Conservation (phyloP, 2,888 invertebrate genomes). For the Theretra japonica region DNA sequence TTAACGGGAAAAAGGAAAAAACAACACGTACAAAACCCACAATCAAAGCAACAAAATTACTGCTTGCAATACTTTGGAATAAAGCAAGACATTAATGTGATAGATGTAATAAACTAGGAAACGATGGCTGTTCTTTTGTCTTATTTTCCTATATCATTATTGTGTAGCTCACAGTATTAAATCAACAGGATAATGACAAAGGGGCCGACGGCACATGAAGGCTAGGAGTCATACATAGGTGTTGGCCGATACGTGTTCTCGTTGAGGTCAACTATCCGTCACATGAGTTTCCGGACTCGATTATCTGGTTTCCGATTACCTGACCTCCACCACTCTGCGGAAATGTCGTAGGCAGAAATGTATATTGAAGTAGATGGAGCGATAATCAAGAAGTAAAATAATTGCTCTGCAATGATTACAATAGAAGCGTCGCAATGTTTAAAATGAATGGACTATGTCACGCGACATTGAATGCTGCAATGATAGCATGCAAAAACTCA, state of each 20-base stretch:
- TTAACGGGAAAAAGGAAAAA: neutral
- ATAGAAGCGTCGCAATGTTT: neutral
- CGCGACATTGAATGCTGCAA: conserved; percentile 1
- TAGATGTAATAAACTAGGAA: neutral
- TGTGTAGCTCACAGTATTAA: conserved; percentile 26
- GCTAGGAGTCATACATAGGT: conserved; percentile 24
- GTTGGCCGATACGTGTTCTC: conserved; percentile 21
- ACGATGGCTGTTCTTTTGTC: neutral
- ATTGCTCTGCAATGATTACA: neutral
- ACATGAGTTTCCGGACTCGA: conserved; percentile 26
- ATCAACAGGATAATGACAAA: conserved; percentile 43
- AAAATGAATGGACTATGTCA: neutral
- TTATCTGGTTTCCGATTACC: conserved; percentile 26
- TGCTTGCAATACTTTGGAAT: too few species aligned
- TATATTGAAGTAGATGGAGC: neutral
- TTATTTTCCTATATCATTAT: neutral
- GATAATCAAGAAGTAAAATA: neutral
- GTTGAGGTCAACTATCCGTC: conserved; percentile 37
- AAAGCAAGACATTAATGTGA: too few species aligned
- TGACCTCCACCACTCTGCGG: conserved; percentile 28
- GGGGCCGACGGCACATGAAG: conserved; percentile 31
- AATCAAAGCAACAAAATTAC: too few species aligned
- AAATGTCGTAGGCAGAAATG: conserved; percentile 14
- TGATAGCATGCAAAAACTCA: neutral
- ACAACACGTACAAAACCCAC: neutral